phyloP scores from a whole-genome alignment of 92 coral and sea anemone genomes.

The Chrysogorgia sp. region DNA sequence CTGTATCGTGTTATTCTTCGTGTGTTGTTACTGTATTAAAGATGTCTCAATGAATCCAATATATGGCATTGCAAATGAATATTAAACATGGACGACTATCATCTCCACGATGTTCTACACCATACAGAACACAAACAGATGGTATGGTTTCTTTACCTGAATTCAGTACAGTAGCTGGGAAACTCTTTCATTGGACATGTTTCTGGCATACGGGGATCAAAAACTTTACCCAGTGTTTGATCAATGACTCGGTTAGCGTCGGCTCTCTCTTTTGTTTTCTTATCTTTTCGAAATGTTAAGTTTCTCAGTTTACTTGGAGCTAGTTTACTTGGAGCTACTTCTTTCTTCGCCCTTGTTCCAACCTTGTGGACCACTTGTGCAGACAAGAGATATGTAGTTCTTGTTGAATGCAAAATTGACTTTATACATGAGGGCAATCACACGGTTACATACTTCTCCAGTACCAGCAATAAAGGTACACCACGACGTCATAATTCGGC shows the following conservation, averaged over 20 bases:
- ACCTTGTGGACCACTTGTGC: constrained; percentile 73
- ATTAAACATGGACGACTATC: no score
- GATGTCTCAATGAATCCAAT: no score
- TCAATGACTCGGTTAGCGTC: constrained; percentile 14
- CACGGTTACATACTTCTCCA: constrained; percentile 70
- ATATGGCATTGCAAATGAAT: no score
- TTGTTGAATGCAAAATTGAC: constrained; percentile 67
- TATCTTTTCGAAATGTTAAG: constrained; percentile 64
- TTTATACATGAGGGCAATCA: constrained; percentile 58
- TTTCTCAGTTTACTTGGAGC: constrained; percentile 42
- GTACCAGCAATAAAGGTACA: constrained; percentile 63
- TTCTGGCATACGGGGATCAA: no score
- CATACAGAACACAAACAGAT: no score
- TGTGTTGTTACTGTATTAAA: no score
- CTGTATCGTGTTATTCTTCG: no score
- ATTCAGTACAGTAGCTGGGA: constrained; percentile 39
- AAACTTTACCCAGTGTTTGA: constrained; percentile 36
- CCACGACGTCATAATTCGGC: constrained; percentile 62
- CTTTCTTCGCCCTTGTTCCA: constrained; percentile 71
- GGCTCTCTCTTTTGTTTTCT: constrained; percentile 56
- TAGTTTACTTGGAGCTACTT: constrained; percentile 54
- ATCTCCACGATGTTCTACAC: no score
- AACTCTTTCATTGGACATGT: constrained; percentile 67
- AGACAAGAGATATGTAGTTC: constrained; percentile 61
- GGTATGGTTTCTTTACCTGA: no score